phyloP scores from a whole-genome alignment of 2,888 invertebrate species.

The Microctonus brassicae region DNA sequence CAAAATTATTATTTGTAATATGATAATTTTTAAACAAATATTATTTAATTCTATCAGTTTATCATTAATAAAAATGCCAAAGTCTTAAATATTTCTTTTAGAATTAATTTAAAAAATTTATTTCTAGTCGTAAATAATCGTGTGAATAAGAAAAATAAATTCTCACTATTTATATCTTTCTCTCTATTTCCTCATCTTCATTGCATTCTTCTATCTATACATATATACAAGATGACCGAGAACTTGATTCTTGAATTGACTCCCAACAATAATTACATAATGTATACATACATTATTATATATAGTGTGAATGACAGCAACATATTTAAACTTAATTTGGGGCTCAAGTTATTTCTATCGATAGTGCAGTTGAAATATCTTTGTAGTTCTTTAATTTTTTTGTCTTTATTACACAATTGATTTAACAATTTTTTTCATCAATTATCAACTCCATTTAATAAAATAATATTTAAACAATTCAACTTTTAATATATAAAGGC shows the following conservation, averaged over 20 bases:
- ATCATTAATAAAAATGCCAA: too few species aligned
- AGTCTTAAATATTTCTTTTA: too few species aligned
- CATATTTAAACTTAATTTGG: constrained; percentile 33
- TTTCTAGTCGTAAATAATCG: too few species aligned
- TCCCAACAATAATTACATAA: constrained; percentile 44
- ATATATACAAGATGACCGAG: constrained; percentile 2
- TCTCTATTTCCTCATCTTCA: neutral
- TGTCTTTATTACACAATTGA: neutral
- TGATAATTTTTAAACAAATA: neutral
- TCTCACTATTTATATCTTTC: neutral
- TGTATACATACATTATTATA: constrained; percentile 5
- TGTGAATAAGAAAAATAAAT: neutral
- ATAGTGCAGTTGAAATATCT: constrained; percentile 9
- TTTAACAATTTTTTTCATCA: too few species aligned
- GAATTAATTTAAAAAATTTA: too few species aligned
- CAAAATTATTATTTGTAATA: neutral
- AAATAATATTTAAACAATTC: too few species aligned
- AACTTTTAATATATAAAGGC: too few species aligned
- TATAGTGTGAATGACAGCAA: constrained; percentile 22
- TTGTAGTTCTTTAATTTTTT: neutral
- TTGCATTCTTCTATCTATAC: neutral
- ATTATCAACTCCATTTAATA: too few species aligned
- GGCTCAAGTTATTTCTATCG: constrained; percentile 44
- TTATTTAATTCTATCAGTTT: constrained; percentile 23
- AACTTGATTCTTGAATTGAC: constrained; percentile 27